Evolutionary conservation across 2,113 vertebrate species (phyloP).

Genomic region (Hippolais icterina): DNA sequence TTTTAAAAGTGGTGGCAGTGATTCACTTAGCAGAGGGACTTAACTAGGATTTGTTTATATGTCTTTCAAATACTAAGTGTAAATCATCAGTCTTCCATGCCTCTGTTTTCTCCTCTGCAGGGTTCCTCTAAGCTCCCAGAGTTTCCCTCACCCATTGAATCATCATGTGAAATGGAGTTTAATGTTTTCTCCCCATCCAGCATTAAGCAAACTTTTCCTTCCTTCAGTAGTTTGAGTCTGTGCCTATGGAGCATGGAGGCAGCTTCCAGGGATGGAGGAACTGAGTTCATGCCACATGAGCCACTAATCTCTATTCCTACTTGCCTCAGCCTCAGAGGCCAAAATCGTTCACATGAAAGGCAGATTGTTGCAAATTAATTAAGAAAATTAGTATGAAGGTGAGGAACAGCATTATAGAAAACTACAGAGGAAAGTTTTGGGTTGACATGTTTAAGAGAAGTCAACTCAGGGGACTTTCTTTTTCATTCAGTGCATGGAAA

Average conservation of each 20-base stretch:
- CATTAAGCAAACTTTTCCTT: neutral
- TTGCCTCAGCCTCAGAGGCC: neutral
- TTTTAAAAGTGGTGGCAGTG: constrained; percentile 18
- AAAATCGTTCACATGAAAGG: rapidly evolving
- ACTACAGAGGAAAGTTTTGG: neutral
- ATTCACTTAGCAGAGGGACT: constrained; percentile 23
- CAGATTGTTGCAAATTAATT: neutral
- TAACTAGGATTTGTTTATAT: constrained; percentile 41
- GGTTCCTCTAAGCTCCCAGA: neutral
- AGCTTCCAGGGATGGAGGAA: neutral
- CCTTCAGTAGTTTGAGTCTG: neutral
- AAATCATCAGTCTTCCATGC: neutral
- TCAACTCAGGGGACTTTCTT: neutral
- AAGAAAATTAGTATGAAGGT: neutral
- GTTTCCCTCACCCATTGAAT: neutral
- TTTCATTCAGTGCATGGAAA: neutral
- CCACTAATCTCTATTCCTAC: neutral
- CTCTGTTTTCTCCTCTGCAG: neutral
- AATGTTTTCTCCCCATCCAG: neutral
- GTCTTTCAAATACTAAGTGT: neutral
- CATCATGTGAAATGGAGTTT: neutral
- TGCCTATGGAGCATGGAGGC: neutral
- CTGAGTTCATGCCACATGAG: rapidly evolving
- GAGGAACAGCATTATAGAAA: neutral
- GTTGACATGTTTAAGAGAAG: neutral